Base-by-base conservation (phyloP, 2,888 invertebrate genomes). In the Caenorhabditis sp. region DNA sequence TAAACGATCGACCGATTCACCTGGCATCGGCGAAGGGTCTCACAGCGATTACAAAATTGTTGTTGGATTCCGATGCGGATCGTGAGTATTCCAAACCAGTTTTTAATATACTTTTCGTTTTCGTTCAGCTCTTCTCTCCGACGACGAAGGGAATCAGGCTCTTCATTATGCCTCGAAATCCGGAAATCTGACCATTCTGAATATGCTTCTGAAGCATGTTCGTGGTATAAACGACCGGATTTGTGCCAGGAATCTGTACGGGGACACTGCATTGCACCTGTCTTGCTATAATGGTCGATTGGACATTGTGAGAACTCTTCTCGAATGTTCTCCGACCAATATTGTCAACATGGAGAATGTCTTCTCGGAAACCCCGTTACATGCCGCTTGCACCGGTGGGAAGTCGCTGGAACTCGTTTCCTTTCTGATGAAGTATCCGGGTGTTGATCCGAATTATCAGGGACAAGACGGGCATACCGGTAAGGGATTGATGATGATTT, bases 381-480 rank as follows among this genome's bases (percentile, higher is more conserved):
- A 93, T 84, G 91, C 93, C 81, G 92, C 93, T 0, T 93, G 93
- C 85, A 93, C 93, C 0, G 92, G 92, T 71, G 93, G 93, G 2
- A 90, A 92, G 64, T 92, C 91, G 62, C 82, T 93, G 22, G 93
- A 93, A 35, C 86, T 93, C 72, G 92, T 93, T 28, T 92, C 92
- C 37, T 93, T 92, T 81, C 87, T 93, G 9, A 86, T 93, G 69
- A 92, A 92, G 51, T 93, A 93, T 84, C 92, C 92, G 6, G 91
- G 90, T 26, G 92, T 92, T 11, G 92, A 92, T 77, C 91, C 93
- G n/a, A 93, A 93, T 85, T 92, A 92, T 85, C 93, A 93, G 86
- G 93, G 90, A 24, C 91, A 92, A 76, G 93, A 93, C 89, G 93
- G 93, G 4, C 93, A 93, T 86, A 93, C 93, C 40, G 92, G 92